A percentile compares a stretch with the other conserved stretches of the same genome.
phyloP scores from a whole-genome alignment of 2,797 vertebrate genomes.

The Ctenopoma kingsleyae region DNA sequence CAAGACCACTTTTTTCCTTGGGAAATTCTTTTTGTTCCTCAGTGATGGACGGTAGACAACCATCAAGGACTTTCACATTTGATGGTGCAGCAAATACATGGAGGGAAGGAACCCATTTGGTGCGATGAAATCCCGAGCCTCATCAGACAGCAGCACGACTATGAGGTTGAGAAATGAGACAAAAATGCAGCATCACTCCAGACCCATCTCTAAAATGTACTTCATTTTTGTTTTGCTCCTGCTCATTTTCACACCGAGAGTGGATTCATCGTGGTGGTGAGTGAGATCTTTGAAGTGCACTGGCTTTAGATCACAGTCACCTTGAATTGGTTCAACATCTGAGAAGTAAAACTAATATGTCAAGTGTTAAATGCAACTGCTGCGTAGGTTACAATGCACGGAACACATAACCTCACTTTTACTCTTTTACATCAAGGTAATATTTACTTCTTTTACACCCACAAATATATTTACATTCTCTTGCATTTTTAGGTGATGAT shows the following conservation, averaged over 20 bases:
- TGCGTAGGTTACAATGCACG: background rate
- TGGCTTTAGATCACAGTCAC: background rate
- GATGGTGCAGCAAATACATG: constrained; percentile 64
- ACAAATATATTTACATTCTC: no score
- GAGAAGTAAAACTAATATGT: background rate
- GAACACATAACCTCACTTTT: background rate
- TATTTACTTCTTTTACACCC: background rate
- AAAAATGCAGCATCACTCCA: constrained; percentile 52
- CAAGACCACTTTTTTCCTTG: constrained; percentile 9
- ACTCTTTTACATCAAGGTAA: background rate
- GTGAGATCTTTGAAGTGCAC: constrained; percentile 37
- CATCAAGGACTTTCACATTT: constrained; percentile 56
- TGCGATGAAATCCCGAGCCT: constrained; percentile 72
- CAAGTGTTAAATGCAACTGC: background rate
- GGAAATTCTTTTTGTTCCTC: constrained; percentile 29
- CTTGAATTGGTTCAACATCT: background rate
- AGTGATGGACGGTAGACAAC: constrained; percentile 63
- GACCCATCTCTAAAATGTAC: constrained; percentile 77
- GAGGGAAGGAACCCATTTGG: constrained; percentile 69
- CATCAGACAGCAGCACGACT: constrained; percentile 61
- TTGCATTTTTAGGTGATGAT: no score
- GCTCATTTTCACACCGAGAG: constrained; percentile 91
- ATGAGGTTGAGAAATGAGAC: constrained; percentile 66
- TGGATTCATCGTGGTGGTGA: constrained; percentile 97
- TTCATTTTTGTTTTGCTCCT: constrained; percentile 86